Percentiles rank a stretch among this genome's conserved stretches.
Conservation (phyloP, 2,888 invertebrate species). For the Kuschelorhynchus macadamiae region DNA sequence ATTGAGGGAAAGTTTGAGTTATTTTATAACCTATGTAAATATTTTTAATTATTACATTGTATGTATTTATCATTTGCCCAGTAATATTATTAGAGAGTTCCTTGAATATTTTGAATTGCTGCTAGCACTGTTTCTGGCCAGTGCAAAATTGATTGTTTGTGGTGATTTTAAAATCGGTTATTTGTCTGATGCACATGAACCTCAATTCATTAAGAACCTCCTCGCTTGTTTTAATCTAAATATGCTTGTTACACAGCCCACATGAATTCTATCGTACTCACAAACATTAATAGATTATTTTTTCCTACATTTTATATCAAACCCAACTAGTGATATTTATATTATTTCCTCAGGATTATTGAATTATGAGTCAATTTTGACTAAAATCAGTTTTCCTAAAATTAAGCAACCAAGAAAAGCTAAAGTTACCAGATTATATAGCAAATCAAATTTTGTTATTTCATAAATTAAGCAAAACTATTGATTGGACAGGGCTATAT, state of each 20-base stretch:
- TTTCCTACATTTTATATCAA: background rate
- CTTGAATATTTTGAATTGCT: background rate
- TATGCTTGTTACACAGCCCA: background rate
- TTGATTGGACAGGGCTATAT: background rate
- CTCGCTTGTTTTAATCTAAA: background rate
- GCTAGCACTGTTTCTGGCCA: background rate
- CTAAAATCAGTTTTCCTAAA: background rate
- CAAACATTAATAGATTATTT: slow-evolving; percentile 2
- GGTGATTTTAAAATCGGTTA: background rate
- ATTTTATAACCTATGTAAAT: background rate
- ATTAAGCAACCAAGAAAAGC: background rate
- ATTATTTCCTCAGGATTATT: background rate
- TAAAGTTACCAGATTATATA: background rate
- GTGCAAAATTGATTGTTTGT: background rate
- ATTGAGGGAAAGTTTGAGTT: background rate
- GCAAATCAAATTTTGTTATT: background rate
- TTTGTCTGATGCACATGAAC: background rate
- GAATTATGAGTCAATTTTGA: background rate
- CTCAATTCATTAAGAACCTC: background rate
- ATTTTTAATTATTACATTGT: background rate
- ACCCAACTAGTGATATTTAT: background rate
- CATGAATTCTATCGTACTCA: background rate
- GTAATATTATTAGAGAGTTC: background rate
- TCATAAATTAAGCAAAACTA: background rate
- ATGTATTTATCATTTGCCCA: background rate